A percentile compares a stretch with the other conserved stretches of the same genome.
Conservation (phyloP, 2,113 vertebrate species). For the Phrynocephalus versicolor region DNA sequence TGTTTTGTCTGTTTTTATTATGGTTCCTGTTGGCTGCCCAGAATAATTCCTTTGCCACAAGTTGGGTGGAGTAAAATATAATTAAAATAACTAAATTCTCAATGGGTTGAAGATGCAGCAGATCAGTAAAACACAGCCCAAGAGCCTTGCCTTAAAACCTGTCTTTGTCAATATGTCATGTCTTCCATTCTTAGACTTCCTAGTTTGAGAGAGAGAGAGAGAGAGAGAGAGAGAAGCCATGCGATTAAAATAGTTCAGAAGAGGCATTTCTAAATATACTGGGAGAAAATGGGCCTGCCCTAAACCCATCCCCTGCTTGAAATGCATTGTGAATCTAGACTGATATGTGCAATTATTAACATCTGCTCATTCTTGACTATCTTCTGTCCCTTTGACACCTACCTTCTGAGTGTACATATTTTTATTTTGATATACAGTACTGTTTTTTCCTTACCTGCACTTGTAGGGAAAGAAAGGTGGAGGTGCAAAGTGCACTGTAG, state of each 20-base stretch:
- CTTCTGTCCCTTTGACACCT: not conserved
- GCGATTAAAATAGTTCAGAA: not conserved
- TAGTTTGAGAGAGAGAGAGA: not conserved
- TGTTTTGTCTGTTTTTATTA: no score
- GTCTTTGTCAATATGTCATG: not conserved
- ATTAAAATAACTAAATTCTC: no score
- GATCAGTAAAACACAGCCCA: no score
- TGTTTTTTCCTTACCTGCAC: not conserved
- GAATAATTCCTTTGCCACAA: no score
- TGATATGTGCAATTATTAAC: not conserved
- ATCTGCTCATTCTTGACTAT: not conserved
- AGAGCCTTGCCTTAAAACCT: no score
- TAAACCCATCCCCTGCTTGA: not conserved
- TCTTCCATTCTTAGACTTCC: not conserved
- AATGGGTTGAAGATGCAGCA: not conserved
- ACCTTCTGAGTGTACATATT: not conserved
- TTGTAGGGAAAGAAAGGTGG: not conserved
- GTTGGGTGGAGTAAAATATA: no score
- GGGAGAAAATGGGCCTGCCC: not conserved
- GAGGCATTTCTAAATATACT: not conserved
- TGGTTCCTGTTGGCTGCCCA: no score
- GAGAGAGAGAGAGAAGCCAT: not conserved
- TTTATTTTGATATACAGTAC: accelerated
- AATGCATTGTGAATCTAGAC: not conserved
- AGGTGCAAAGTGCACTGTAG: accelerated